Evolutionary conservation across 2,113 vertebrate species (phyloP), one percentile per base, ranked within the genome.

Genomic region (Catharus bicknelli): DNA sequence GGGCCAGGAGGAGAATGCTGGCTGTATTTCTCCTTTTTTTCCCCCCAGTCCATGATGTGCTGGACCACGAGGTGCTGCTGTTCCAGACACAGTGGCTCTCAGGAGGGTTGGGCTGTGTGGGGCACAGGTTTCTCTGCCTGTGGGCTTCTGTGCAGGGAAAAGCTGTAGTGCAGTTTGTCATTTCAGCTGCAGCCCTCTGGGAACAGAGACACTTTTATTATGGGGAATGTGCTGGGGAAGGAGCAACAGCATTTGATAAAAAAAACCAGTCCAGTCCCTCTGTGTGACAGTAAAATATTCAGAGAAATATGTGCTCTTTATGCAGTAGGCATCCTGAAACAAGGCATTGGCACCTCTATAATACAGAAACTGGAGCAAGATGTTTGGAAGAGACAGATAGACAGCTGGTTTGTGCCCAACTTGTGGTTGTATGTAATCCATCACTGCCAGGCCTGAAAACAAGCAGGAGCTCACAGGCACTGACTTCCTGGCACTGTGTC

Each of bases 331-430:
- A 90, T 94, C 85, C 93, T 83, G 85, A 75, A 95, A 83, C 64
- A 53, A 94, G 93, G 64, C 91, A 72, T 7, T 96, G 93, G 90
- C 94, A 95, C 91, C 72, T 96, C 90, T 86, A 9, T 90, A 91
- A 83, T 78, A 64, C 64, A 90, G 75, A 67, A 91, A 78, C 75
- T 42, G 87, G 89, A 96, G 93, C 78, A 94, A 96, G 95, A 96
- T 93, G 93, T 96, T 96, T 91, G 94, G 93, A 86, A 80, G 79
- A 92, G 86, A 79, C 89, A 83, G 93, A 95, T 73, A 94, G 94
- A 90, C 95, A 95, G 90, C 96, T 95, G 93, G 96, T 95, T 94
- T 90, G 85, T 96, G 95, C 94, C 95, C 95, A 94, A 16, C 91
- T 94, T 74, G 48, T 55, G 93, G 87, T 74, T 93, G 93, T 95